These are phyloP conservation scores for Karalla daura DNA, from an alignment of 2,797 vertebrate genomes.

Conservation along the genomic window DNA sequence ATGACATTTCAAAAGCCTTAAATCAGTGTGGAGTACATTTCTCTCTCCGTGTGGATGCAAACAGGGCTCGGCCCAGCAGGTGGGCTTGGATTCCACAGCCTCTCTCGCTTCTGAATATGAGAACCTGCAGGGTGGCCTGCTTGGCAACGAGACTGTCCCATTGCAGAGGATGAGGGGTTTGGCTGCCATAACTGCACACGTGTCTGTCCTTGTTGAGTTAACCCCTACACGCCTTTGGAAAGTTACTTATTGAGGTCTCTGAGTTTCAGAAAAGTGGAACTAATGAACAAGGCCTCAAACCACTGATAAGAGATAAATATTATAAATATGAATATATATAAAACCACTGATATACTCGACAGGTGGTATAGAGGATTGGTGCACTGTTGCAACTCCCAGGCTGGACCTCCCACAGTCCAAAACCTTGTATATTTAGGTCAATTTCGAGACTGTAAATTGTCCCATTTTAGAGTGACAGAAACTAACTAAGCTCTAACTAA, in stretches of 20 bases:
- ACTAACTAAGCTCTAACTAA: too few relatives aligned
- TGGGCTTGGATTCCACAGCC: slow-evolving; percentile 40
- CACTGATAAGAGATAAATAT: too few relatives aligned
- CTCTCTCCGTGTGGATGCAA: slow-evolving; percentile 45
- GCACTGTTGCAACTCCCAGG: too few relatives aligned
- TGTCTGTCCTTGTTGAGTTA: slow-evolving; percentile 15
- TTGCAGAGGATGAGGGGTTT: slow-evolving; percentile 15
- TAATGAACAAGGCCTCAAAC: neutral
- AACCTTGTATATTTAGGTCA: too few relatives aligned
- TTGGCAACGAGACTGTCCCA: neutral
- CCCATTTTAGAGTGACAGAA: too few relatives aligned
- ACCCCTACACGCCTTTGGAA: neutral
- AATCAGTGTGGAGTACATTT: slow-evolving; percentile 56
- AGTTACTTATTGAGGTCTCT: neutral
- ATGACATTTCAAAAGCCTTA: slow-evolving; percentile 61
- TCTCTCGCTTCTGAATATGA: slow-evolving; percentile 35
- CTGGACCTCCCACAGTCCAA: too few relatives aligned
- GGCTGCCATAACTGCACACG: neutral
- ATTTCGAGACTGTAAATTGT: too few relatives aligned
- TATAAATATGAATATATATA: too few relatives aligned
- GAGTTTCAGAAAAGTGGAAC: neutral
- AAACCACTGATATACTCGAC: neutral
- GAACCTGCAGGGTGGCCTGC: slow-evolving; percentile 38
- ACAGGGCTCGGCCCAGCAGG: slow-evolving; percentile 53
- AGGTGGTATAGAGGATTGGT: too few relatives aligned